Conservation (phyloP, 2,113 vertebrate species). For the Vombatus ursinus region DNA sequence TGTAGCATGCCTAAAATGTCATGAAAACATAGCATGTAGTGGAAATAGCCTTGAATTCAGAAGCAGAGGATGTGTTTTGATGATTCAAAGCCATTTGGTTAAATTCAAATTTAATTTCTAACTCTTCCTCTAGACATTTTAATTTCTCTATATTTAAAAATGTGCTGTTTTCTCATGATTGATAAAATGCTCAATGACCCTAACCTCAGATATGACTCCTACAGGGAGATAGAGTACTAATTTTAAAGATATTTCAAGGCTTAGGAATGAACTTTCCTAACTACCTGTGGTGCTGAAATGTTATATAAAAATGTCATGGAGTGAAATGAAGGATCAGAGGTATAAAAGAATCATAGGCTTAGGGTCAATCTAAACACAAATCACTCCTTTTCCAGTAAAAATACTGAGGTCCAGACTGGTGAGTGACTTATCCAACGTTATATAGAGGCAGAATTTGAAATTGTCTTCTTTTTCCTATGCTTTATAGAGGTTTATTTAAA, state of each 20-base stretch:
- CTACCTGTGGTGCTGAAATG: neutral
- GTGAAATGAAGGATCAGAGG: neutral
- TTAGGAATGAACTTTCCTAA: neutral
- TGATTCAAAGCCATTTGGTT: neutral
- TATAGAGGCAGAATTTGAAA: neutral
- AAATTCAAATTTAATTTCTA: neutral
- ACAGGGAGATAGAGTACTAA: neutral
- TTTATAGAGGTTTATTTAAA: neutral
- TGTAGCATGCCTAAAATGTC: neutral
- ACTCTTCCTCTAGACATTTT: neutral
- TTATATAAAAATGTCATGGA: neutral
- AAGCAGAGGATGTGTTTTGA: neutral
- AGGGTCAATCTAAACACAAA: no score
- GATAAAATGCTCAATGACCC: neutral
- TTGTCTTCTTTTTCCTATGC: neutral
- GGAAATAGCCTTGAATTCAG: neutral
- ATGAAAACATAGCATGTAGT: neutral
- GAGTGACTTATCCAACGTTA: neutral
- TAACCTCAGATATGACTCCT: neutral
- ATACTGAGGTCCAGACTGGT: no score
- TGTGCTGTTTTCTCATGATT: neutral
- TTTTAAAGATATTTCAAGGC: no score
- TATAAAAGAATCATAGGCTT: neutral
- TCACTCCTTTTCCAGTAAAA: no score
- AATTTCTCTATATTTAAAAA: neutral